Conservation (phyloP, 2,797 vertebrate species). For the Rhinophrynus dorsalis region DNA sequence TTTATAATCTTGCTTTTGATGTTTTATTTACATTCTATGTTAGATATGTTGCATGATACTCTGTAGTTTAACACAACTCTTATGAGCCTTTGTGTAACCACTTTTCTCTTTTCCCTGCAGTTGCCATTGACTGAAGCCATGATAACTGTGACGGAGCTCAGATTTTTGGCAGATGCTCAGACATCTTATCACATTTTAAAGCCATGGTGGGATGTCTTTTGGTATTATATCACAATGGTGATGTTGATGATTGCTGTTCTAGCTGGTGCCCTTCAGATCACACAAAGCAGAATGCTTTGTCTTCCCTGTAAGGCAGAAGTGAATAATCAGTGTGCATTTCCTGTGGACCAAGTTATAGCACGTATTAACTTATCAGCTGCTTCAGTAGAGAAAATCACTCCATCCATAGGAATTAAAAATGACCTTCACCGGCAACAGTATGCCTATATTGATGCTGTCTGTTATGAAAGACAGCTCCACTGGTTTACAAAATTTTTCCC, state of each 20-base stretch:
- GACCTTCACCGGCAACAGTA: slow-evolving; percentile 78
- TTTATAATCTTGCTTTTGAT: no score
- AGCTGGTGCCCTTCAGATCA: slow-evolving; percentile 75
- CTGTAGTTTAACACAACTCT: no score
- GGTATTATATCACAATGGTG: slow-evolving; percentile 80
- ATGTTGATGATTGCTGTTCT: slow-evolving; percentile 78
- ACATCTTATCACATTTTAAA: slow-evolving; percentile 77
- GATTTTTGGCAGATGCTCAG: slow-evolving; percentile 75
- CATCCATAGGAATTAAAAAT: slow-evolving; percentile 68
- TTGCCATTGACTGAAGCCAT: slow-evolving; percentile 62
- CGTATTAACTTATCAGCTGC: slow-evolving; percentile 58
- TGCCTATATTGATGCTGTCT: slow-evolving; percentile 76
- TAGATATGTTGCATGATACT: background rate
- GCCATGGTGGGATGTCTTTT: slow-evolving; percentile 82
- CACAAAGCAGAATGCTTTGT: slow-evolving; percentile 77
- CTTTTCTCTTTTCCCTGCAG: slow-evolving; percentile 55
- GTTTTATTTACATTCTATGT: background rate
- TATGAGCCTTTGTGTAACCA: slow-evolving; percentile 29
- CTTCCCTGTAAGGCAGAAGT: slow-evolving; percentile 77
- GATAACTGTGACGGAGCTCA: slow-evolving; percentile 78
- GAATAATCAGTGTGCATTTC: slow-evolving; percentile 71
- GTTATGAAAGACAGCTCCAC: slow-evolving; percentile 76
- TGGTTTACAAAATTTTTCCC: slow-evolving; percentile 82
- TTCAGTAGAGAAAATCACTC: slow-evolving; percentile 26
- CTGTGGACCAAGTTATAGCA: slow-evolving; percentile 69